Conservation (phyloP, 2,888 invertebrate genomes). For the Yponomeuta cagnagella region DNA sequence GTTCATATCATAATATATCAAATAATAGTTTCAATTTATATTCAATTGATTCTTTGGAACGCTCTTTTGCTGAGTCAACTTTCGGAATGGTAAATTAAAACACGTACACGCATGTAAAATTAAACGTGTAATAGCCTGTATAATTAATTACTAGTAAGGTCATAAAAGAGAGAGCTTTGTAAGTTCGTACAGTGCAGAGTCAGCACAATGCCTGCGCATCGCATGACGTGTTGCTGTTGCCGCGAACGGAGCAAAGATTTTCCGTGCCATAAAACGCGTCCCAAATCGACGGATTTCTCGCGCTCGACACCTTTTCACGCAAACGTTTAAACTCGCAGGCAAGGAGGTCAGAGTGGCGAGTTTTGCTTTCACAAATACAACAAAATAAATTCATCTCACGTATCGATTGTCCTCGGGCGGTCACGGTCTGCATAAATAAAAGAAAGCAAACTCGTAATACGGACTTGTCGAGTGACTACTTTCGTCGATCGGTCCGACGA, state of each 20-base stretch:
- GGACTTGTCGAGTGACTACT: constrained; percentile 47
- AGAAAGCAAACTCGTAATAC: constrained; percentile 69
- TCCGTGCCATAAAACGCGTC: constrained; percentile 54
- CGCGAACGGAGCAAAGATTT: constrained; percentile 27
- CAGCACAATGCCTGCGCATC: neutral
- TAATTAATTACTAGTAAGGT: neutral
- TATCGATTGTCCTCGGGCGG: constrained; percentile 71
- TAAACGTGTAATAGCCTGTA: neutral
- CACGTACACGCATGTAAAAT: neutral
- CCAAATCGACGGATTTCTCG: constrained; percentile 65
- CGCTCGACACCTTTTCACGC: constrained; percentile 60
- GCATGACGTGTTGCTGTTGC: neutral
- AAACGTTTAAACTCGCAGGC: constrained; percentile 55
- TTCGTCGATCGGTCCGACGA: constrained; percentile 35
- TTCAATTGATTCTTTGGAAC: no score
- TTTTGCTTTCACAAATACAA: constrained; percentile 74
- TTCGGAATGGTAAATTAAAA: no score
- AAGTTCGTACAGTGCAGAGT: neutral
- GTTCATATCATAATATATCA: no score
- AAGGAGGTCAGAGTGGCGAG: constrained; percentile 69
- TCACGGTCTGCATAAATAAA: constrained; percentile 68
- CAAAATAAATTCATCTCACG: constrained; percentile 75
- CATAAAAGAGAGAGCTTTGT: constrained; percentile 3
- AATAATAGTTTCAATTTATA: no score
- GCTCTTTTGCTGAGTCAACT: no score